Evolutionary conservation across 2,113 vertebrate species (phyloP), one percentile per base, ranked within the genome.

Genomic region (Oostethus manadensis): DNA sequence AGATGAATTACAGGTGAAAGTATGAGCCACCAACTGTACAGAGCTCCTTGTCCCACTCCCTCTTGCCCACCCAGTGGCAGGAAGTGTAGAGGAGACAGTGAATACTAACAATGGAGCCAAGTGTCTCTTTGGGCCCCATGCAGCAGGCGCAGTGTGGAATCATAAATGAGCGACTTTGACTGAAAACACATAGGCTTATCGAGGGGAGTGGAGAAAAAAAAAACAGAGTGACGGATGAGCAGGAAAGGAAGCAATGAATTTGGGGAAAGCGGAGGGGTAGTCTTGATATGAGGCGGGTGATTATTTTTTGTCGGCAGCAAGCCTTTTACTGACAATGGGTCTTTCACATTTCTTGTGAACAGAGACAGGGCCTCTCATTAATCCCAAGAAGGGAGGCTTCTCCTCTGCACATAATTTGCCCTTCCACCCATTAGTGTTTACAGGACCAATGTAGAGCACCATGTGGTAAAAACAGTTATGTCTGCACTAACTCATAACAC

Each of bases 291-390:
- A 87, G 78, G 80, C 79, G 81, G 73, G 68, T 87, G 74, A 84
- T 86, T 84, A 84, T 86, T 86, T 84, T 80, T 78, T 87, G 84
- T 80, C 82, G 87, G 82, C 78, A 79, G 66, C 66, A 66, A 81
- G 67, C 73, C 80, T 78, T 86, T 84, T 73, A 80, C 81, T 74
- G 85, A 88, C 88, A 89, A 88, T 88, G 83, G 75, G 73, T 80
- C 83, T 87, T 87, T 89, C 87, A 87, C 87, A 88, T 86, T 87
- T 87, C 83, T 80, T 79, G 78, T 84, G 86, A 85, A 84, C 83
- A 87, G 80, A 80, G 78, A 86, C 84, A 84, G 76, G 85, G 84
- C 79, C 80, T 84, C 71, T 78, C 82, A 86, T 86, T 87, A 88
- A 86, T 84, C 81, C 88, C 74, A 13, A 70, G 79, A 77, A 81